Evolutionary conservation across 2,113 vertebrate species (phyloP).

Genomic region (Chamaea fasciata): DNA sequence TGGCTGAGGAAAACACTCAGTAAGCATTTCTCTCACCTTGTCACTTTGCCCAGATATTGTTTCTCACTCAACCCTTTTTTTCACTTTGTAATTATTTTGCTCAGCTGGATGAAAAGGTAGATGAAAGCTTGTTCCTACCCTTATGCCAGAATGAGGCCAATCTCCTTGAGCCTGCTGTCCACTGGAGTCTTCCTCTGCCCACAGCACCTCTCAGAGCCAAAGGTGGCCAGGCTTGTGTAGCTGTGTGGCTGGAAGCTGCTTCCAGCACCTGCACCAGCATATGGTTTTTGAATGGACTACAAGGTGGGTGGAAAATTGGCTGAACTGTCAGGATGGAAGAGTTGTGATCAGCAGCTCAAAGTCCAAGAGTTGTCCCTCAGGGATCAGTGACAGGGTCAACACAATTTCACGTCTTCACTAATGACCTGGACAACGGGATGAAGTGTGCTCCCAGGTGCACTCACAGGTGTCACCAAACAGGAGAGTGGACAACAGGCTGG

Average conservation of each 20-base stretch:
- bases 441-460: not conserved
- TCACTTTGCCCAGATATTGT: not conserved
- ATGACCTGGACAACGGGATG: not conserved
- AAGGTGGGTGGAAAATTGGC: not conserved
- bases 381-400: not conserved
- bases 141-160: not conserved
- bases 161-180: not conserved
- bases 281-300: not conserved
- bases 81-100: not conserved
- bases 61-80: not conserved
- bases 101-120: not conserved
- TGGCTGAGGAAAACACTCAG: not conserved
- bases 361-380: not conserved
- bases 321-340: not conserved
- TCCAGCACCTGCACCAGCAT: not conserved
- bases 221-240: not conserved
- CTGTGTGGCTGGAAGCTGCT: not conserved
- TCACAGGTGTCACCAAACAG: not conserved
- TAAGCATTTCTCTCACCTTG: not conserved
- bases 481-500: not conserved
- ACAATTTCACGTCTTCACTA: not conserved
- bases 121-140: not conserved
- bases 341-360: not conserved
- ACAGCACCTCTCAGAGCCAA: not conserved
- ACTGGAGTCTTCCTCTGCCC: not conserved